Evolutionary conservation across 2,113 vertebrate species (phyloP).

Genomic region (Plotosus lineatus): DNA sequence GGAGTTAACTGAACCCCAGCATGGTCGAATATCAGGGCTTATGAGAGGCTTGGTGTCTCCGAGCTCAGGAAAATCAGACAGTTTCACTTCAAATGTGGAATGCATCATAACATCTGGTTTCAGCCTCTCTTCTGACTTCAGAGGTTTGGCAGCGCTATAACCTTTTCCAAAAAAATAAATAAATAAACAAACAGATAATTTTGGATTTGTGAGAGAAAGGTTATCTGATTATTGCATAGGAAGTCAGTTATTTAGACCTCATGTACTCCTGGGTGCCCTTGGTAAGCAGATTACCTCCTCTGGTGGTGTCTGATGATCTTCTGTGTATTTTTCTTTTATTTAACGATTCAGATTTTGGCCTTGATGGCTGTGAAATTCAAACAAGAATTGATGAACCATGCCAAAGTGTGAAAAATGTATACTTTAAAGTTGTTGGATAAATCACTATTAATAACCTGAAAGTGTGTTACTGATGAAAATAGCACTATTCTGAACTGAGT

Average conservation of each 20-base stretch:
- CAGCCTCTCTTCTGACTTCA: constrained; percentile 42
- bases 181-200: not conserved
- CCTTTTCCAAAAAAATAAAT: constrained; percentile 45
- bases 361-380: constrained; percentile 49
- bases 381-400: not conserved
- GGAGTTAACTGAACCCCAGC: constrained; percentile 3
- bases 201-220: not conserved
- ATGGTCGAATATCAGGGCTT: not conserved
- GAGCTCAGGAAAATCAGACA: constrained; percentile 72
- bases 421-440: not conserved
- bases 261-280: not conserved
- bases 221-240: not conserved
- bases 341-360: constrained; percentile 47
- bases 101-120: constrained; percentile 23
- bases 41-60: constrained; percentile 2
- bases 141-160: constrained; percentile 50
- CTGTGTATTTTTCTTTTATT: constrained; percentile 47
- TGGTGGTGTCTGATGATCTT: constrained; percentile 52
- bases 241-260: not conserved
- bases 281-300: constrained; percentile 56
- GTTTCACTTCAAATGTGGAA: constrained; percentile 68
- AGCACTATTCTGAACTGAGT: too few relatives aligned
- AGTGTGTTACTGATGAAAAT: not conserved
- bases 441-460: not conserved
- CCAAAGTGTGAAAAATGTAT: not conserved